Percentiles rank a stretch among this genome's conserved stretches.
phyloP scores from a whole-genome alignment of 2,797 vertebrate species.

The Etheostoma nigrum region DNA sequence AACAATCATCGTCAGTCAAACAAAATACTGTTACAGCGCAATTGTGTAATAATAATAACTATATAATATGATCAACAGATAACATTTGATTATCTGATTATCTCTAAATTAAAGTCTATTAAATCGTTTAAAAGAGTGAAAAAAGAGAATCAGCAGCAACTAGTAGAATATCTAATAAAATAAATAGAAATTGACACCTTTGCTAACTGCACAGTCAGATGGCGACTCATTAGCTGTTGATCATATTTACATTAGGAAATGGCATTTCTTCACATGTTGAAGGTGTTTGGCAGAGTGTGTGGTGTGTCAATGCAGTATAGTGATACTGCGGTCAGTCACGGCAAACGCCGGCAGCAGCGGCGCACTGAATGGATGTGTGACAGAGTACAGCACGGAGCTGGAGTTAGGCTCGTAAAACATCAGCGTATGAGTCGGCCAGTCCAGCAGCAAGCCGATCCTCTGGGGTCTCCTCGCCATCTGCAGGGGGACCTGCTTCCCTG shows the following conservation, averaged over 20 bases:
- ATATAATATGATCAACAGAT: constrained; percentile 37
- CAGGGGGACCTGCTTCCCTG: constrained; percentile 77
- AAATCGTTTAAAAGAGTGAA: constrained; percentile 27
- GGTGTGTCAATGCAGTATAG: constrained; percentile 75
- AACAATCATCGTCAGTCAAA: constrained; percentile 35
- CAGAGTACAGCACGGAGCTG: constrained; percentile 82
- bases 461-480: constrained; percentile 83
- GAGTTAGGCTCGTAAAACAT: constrained; percentile 90
- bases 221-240: constrained; percentile 8
- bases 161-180: constrained; percentile 8
- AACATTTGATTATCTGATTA: not conserved
- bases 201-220: constrained; percentile 17
- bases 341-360: constrained; percentile 90
- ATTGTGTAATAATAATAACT: not conserved
- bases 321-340: constrained; percentile 90
- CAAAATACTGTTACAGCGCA: constrained; percentile 24
- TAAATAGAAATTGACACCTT: constrained; percentile 46
- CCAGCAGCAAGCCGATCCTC: constrained; percentile 89
- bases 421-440: constrained; percentile 88
- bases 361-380: constrained; percentile 79
- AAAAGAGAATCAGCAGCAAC: constrained; percentile 1
- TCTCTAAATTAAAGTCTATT: constrained; percentile 8
- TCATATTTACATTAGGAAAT: constrained; percentile 25
- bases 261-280: constrained; percentile 22
- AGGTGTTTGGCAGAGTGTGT: not conserved